Evolutionary conservation across 2,797 vertebrate genomes (phyloP).

Genomic region (Gymnothorax reevesii): DNA sequence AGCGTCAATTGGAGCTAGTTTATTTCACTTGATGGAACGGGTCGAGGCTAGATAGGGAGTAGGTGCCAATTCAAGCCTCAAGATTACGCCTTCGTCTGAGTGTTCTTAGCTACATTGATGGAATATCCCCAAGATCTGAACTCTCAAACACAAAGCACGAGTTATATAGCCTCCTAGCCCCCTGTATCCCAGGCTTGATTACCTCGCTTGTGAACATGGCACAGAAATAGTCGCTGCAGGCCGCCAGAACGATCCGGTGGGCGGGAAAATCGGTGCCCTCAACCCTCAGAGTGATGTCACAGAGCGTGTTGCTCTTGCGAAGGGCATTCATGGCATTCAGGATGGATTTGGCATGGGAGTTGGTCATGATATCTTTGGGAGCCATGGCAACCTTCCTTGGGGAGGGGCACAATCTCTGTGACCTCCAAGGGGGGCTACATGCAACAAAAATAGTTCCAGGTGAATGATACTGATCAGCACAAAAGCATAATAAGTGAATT

Average conservation of each 20-base stretch:
- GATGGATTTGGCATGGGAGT: constrained; percentile 97
- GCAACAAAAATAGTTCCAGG: background rate
- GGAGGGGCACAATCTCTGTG: constrained; percentile 42
- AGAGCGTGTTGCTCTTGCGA: constrained; percentile 95
- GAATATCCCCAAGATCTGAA: no score
- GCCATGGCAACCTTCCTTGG: constrained; percentile 71
- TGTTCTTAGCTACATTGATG: no score
- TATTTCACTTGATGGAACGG: no score
- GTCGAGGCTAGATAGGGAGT: no score
- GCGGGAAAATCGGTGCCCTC: constrained; percentile 94
- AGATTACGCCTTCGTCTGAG: no score
- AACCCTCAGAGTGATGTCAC: constrained; percentile 94
- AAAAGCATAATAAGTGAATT: background rate
- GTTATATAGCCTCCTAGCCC: no score
- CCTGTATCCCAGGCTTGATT: constrained; percentile 39
- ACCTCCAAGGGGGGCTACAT: constrained; percentile 39
- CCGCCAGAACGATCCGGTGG: constrained; percentile 94
- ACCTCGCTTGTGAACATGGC: constrained; percentile 99
- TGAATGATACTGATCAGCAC: background rate
- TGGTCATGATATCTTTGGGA: constrained; percentile 99
- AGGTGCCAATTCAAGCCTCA: no score
- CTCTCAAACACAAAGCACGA: no score
- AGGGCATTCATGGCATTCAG: constrained; percentile 97
- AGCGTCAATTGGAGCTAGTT: no score
- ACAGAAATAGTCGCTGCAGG: constrained; percentile 98